Base-by-base conservation (phyloP, 2,888 invertebrate genomes). In the Agriopis leucophaearia region DNA sequence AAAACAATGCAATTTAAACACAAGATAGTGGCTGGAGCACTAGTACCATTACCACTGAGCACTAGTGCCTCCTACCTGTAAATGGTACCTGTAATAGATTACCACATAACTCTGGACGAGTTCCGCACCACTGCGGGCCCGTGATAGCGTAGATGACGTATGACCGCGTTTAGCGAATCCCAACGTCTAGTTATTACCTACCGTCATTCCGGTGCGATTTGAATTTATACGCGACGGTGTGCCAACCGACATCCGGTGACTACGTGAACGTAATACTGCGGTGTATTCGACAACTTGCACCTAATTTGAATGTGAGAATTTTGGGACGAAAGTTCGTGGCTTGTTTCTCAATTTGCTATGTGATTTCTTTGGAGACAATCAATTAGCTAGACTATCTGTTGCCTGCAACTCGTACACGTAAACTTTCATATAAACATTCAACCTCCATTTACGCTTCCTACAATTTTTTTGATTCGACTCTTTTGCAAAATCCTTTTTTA, bases 131-230 rank as follows among this genome's bases (percentile, higher is more conserved):
- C 76, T 81, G 81, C 80, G 77, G 76, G 78, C 76, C 74, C 66
- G 72, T 80, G 83, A 83, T 84, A 83, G 77, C 78, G 67, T 67
- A 70, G 76, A 83, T 82, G 85, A 85, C 78, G 78, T 80, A 84
- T 81, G 81, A 74, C 80, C 80, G 78, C 64, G 64, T 64, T 69
- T 69, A 69, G 68, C 75, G 81, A 70, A 72, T 73, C 80, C 75
- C 77, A 75, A 61, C 78, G 60, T 82, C 77, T 78, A 81, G 81
- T 78, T 82, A 81, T 80, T 80, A 81, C 74, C 66, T 72, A 73
- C 75, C 73, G 71, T 76, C 79, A 77, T 78, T 74, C 69, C 59
- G 72, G 71, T 73, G 74, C 76, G 69, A 79, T 79, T 79, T 79
- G 78, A 82, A 81, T 83, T 81, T 81, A 75, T 73, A 71, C 73